phyloP scores from a whole-genome alignment of 2,113 vertebrate genomes.

The Plecotus auritus region DNA sequence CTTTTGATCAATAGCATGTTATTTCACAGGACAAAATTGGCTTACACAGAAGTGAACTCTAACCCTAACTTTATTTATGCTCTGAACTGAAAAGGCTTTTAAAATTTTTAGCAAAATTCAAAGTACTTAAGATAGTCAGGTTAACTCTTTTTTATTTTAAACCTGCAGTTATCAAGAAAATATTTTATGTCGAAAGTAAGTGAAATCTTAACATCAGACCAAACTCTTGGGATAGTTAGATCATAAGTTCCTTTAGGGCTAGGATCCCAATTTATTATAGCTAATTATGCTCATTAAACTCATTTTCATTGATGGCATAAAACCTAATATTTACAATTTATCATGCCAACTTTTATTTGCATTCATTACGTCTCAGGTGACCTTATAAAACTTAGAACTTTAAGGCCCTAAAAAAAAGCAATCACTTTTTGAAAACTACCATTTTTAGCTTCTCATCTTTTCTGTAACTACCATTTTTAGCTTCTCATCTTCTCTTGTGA shows the following conservation, averaged over 20 bases:
- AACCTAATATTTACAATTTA: neutral
- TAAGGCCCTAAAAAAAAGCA: neutral
- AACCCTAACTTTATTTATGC: neutral
- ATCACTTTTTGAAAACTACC: neutral
- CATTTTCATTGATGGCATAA: neutral
- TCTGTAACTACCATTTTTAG: neutral
- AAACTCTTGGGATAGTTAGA: neutral
- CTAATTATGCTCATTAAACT: neutral
- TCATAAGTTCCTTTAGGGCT: neutral
- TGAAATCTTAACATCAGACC: neutral
- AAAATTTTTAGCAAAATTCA: neutral
- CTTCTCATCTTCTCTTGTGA: neutral
- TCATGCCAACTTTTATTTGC: neutral
- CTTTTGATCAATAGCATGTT: neutral
- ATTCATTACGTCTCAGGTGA: neutral
- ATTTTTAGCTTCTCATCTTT: constrained; percentile 3
- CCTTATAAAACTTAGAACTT: neutral
- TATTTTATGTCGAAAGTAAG: constrained; percentile 3
- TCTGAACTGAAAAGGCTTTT: neutral
- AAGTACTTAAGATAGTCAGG: constrained; percentile 20
- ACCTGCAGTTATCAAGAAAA: neutral
- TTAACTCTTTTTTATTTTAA: neutral
- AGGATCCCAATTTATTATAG: neutral
- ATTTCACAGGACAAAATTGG: neutral
- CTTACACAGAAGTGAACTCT: neutral